Evolutionary conservation across 2,797 vertebrate genomes (phyloP), one percentile per base, ranked within the genome.

Genomic region (Gouania willdenowi): DNA sequence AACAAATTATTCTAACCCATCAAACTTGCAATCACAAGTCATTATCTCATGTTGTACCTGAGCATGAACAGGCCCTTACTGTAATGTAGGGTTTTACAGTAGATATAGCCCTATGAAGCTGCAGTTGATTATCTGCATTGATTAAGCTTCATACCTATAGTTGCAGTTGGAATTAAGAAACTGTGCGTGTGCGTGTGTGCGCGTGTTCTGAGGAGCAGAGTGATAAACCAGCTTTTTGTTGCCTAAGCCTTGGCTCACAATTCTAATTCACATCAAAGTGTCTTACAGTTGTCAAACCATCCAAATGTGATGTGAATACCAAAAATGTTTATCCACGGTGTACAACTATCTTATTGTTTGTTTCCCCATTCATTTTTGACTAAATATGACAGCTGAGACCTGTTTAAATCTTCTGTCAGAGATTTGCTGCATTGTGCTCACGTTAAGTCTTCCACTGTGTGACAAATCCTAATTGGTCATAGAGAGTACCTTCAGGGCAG

Each of bases 401-500:
- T 47, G 54, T 75, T 77, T 75, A 73, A 79, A 71, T 74, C 38
- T 54, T 66, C 65, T 66, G 72, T 76, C 59, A 66, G 59, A 80
- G 51, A 75, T 72, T 75, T 60, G 58, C 45, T 56, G 61, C 50
- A 50, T 79, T 84, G 70, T 63, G 23, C 67, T 68, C 48, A 33
- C 41, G 56, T 66, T 70, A 44, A 70, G 42, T 68, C 72, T 79
- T 80, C 81, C 67, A 65, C 72, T 78, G 76, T 75, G 68, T 87
- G 82, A 87, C 84, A 79, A 83, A 88, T 87, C 79, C 74, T 84
- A 85, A 87, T 87, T 87, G 81, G 82, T 79, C 72, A 78, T 77
- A 78, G 76, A 78, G 68, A 70, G 66, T 75, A 75, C 81, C 84
- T 85, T 81, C 64, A 52, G 82, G 84, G 79, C 51, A 35, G 76